These are phyloP conservation scores for Noctua janthe DNA, from an alignment of 2,888 invertebrate genomes.

Conservation along the genomic window DNA sequence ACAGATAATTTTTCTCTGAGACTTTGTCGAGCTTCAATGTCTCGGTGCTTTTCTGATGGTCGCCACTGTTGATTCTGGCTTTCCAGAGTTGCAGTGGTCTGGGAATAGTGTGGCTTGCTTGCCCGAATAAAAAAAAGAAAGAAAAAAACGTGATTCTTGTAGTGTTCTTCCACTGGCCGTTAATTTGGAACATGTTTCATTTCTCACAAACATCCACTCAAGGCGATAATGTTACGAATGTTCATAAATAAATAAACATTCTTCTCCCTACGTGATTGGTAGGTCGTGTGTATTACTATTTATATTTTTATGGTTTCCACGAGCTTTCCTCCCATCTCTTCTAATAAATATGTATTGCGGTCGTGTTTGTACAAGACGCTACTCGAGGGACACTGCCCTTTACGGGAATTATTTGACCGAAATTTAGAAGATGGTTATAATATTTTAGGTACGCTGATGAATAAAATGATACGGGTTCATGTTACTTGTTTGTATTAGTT, in stretches of 20 bases:
- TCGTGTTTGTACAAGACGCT: slow-evolving; percentile 43
- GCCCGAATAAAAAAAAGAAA: too few species aligned
- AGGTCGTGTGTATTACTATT: slow-evolving; percentile 40
- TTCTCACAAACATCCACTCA: neutral
- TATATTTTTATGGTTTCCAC: slow-evolving; percentile 50
- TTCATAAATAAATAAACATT: slow-evolving; percentile 43
- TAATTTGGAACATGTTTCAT: slow-evolving; percentile 21
- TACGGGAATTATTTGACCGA: slow-evolving; percentile 39
- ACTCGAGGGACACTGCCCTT: slow-evolving; percentile 46
- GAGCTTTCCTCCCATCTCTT: slow-evolving; percentile 30
- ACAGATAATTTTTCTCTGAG: too few species aligned
- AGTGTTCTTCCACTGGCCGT: neutral
- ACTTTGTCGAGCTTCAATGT: too few species aligned
- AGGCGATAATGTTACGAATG: slow-evolving; percentile 14
- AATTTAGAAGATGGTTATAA: slow-evolving; percentile 15
- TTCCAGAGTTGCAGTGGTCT: too few species aligned
- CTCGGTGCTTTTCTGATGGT: too few species aligned
- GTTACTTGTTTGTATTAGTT: neutral
- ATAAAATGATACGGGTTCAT: slow-evolving; percentile 1
- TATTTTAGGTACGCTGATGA: slow-evolving; percentile 25
- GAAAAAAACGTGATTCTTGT: neutral
- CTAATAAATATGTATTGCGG: slow-evolving; percentile 61
- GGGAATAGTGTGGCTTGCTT: too few species aligned
- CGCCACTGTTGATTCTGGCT: too few species aligned
- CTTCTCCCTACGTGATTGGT: slow-evolving; percentile 39